Base-by-base conservation (phyloP, 2,888 invertebrate genomes). In the Pecten maximus region DNA sequence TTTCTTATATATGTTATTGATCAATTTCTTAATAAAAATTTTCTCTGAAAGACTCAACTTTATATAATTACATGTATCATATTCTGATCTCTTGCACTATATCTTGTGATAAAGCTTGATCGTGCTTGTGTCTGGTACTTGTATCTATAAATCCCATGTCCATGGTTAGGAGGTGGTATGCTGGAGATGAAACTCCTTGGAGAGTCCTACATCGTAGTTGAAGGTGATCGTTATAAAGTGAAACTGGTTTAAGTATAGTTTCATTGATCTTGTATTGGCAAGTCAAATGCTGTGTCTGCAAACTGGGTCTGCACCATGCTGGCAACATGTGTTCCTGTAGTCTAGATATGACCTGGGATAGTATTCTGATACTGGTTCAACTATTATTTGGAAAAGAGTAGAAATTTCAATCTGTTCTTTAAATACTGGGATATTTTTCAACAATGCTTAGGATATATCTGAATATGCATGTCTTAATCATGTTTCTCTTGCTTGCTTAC, bases 251-350 rank as follows among this genome's bases (percentile, higher is more conserved):
- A n/a, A 74, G 15, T 74, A 74, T 35, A 74, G 28, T 23, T 74
- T 74, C 74, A 74, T 74, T 74, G 74, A 74, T 74, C 35, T 74
- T 23, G 10, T 60, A 35, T 74, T n/a, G 3, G 15, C n/a, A 74
- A 74, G 74, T 74, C 35, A 74, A 35, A 16, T 60, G 60, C 60
- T 60, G 60, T 10, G 44, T 60, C 60, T 60, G 60, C 23, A 60
- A 60, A 60, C 60, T 3, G 60, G 60, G 23, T 23, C 60, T 60
- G 60, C 60, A 60, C 60, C 60, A 60, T 60, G 60, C 60, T 60
- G 60, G 60, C 60, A 60, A n/a, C 60, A n/a, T 60, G 60, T 60
- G 19, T 6, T n/a, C 23, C 6, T 6, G 44, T 44, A 48, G 1
- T 1, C 10, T 60, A 23, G 2, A 60, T 60, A 48, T 48, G 12